Percentiles rank a stretch among this genome's conserved stretches.
These are phyloP conservation scores for Choloepus didactylus DNA, from an alignment of 2,797 vertebrate genomes.

Conservation along the genomic window DNA sequence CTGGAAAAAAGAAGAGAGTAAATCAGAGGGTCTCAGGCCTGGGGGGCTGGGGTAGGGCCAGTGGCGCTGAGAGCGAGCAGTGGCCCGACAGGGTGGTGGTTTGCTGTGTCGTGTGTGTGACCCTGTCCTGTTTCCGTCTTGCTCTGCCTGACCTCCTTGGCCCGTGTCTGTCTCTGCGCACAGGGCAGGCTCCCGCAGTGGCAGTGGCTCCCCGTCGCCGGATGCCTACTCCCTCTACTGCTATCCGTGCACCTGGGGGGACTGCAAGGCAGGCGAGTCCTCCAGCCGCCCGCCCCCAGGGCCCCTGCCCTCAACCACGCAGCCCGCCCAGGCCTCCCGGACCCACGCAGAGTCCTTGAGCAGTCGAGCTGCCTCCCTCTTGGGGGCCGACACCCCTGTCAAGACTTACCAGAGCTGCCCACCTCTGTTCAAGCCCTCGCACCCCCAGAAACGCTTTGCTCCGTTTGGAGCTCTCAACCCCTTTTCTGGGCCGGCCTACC, in stretches of 20 bases:
- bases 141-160: background rate
- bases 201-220: constrained; percentile 94
- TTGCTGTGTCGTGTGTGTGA: background rate
- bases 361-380: constrained; percentile 85
- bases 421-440: constrained; percentile 91
- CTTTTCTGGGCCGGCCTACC: constrained; percentile 90
- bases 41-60: background rate
- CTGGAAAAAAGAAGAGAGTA: background rate
- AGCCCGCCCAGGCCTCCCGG: constrained; percentile 91
- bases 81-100: background rate
- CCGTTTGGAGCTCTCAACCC: constrained; percentile 96
- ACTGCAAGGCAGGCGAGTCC: constrained; percentile 93
- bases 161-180: background rate
- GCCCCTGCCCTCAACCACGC: constrained; percentile 85
- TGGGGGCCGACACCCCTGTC: constrained; percentile 85
- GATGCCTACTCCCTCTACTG: constrained; percentile 96
- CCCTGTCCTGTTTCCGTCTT: background rate
- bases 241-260: constrained; percentile 97
- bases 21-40: background rate
- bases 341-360: constrained; percentile 87
- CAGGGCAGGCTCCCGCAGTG: constrained; percentile 89
- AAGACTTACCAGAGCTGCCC: constrained; percentile 92
- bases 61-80: background rate
- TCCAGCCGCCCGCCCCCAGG: constrained; percentile 86
- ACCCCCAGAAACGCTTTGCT: constrained; percentile 94